Base-by-base conservation (phyloP, 2,113 vertebrate species). In the Mionectes macconnelli region DNA sequence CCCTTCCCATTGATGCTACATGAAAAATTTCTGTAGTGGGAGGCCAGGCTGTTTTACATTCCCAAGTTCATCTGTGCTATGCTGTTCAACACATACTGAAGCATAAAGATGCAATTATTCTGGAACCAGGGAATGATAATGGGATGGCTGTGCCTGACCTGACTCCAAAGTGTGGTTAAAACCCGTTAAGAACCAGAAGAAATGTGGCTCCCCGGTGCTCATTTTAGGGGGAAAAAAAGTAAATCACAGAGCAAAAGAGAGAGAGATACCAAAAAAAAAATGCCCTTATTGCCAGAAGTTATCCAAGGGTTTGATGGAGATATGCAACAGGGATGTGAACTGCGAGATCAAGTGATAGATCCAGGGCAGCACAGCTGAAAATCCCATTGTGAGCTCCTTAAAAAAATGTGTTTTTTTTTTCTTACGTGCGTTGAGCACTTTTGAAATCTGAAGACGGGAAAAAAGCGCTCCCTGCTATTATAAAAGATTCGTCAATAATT, bases 91-190 rank as follows among this genome's bases (percentile, higher is more conserved):
- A 60, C 13, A 84, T 79, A 84, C 35, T 76, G 90, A 95, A 93
- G 59, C 67, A 77, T 59, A 60, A 60, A 90, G 30, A 70, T 64
- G 75, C 55, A 95, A 88, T 96, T 90, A 88, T 60, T 90, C 55
- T 86, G 50, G 63, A 86, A 74, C 55, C 20, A 81, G 63, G 63
- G 27, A 76, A 83, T 57, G 76, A 75, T 86, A 94, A 95, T 64
- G 60, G 82, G 45, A 88, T 80, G 75, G 33, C 57, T 84, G 18
- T 80, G 63, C 85, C 90, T 96, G 90, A 93, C 76, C 72, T 91
- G 91, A 88, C 70, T 90, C 80, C 39, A 68, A 96, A 96, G n/a
- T 83, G 82, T 91, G 68, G 39, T 74, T 89, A 68, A 84, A 94
- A 91, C 14, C 73, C 60, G 60, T 42, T 67, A 76, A 93, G 82